Conservation (phyloP, 2,888 invertebrate genomes). For the Coleophora deauratella region DNA sequence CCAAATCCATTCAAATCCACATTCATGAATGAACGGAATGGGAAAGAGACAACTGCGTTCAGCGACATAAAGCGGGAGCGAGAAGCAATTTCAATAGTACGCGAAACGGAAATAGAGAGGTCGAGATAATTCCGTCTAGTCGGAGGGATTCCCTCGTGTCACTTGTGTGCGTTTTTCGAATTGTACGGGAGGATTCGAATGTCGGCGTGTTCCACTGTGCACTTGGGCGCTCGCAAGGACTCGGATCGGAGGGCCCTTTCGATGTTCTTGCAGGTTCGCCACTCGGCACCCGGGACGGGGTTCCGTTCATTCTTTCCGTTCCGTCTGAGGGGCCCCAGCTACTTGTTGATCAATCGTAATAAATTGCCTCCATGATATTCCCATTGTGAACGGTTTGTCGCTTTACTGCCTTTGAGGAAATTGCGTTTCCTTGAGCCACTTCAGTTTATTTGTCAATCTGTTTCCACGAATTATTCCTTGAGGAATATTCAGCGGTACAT, state of each 20-base stretch:
- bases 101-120: conserved; percentile 71
- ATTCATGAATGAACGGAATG: conserved; percentile 70
- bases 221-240: conserved; percentile 20
- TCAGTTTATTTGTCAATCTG: conserved; percentile 53
- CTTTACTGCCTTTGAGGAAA: conserved; percentile 67
- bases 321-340: conserved; percentile 55
- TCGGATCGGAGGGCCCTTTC: conserved; percentile 45
- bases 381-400: conserved; percentile 71
- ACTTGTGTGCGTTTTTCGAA: conserved; percentile 70
- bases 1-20: conserved; percentile 64
- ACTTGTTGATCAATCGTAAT: conserved; percentile 74
- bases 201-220: conserved; percentile 50
- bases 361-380: conserved; percentile 72
- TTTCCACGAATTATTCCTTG: conserved; percentile 14
- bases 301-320: conserved; percentile 53
- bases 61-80: conserved; percentile 33
- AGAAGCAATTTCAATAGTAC: conserved; percentile 67
- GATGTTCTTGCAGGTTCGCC: conserved; percentile 31
- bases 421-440: conserved; percentile 63
- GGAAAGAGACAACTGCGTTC: conserved; percentile 49
- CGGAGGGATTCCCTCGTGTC: conserved; percentile 73
- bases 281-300: conserved; percentile 26
- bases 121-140: conserved; percentile 73
- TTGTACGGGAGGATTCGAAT: conserved; percentile 56
- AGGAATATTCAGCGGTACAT: conserved; percentile 15